Percentiles rank a stretch among this genome's conserved stretches.
Evolutionary conservation across 2,113 vertebrate species (phyloP).

Genomic region (Thamnophis sirtalis): DNA sequence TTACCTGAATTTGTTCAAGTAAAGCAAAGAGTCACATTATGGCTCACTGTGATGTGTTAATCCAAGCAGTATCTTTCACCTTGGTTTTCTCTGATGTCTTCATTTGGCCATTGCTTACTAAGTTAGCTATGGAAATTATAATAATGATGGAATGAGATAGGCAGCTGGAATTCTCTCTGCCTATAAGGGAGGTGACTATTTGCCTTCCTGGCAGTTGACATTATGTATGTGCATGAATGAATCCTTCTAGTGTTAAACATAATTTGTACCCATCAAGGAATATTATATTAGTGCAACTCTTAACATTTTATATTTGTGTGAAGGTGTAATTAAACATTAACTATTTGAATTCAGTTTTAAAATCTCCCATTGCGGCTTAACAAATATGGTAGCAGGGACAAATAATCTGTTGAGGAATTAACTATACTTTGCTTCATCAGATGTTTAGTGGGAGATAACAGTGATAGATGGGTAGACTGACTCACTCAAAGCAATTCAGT

Average conservation of each 20-base stretch:
- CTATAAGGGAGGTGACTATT: not conserved
- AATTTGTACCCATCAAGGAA: not conserved
- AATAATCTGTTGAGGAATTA: not conserved
- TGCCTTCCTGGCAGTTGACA: not conserved
- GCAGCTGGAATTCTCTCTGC: not conserved
- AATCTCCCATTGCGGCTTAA: not conserved
- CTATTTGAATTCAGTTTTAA: not conserved
- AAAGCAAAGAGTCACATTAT: not conserved
- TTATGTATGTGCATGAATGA: not conserved
- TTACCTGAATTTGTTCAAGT: not conserved
- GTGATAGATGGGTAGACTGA: not conserved
- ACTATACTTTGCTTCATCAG: not conserved
- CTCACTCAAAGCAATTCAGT: not conserved
- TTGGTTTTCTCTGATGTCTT: not conserved
- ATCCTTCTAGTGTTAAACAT: not conserved
- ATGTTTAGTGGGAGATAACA: not conserved
- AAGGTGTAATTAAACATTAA: not conserved
- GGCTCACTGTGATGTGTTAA: not conserved
- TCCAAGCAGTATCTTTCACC: not conserved
- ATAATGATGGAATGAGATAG: not conserved
- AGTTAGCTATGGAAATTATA: not conserved
- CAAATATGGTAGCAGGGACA: not conserved
- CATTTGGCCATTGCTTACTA: not conserved
- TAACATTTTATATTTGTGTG: not conserved
- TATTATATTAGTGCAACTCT: not conserved